Evolutionary conservation across 2,888 invertebrate species (phyloP), one percentile per base, ranked within the genome.

Genomic region (Sesia apiformis): DNA sequence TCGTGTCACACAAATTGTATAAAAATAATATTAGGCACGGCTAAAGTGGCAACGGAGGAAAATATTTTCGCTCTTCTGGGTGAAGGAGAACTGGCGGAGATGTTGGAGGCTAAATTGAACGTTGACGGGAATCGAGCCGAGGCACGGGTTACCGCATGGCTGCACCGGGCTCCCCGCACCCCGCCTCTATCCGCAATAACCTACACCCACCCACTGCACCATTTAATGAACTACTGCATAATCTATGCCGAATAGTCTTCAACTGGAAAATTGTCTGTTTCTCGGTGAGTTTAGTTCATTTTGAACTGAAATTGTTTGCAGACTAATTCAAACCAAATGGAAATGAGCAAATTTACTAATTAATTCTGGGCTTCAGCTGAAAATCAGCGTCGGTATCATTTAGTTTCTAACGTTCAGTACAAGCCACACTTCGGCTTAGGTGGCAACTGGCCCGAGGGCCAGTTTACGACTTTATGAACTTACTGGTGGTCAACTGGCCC

Each of bases 51-150:
- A 23, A 23, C 40, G 39, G 40, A 40, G 40, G 40, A 52, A 40
- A 40, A 40, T 41, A 52, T 38, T 40, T 41, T 39, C 38, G 40
- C 51, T 41, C 7, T 7, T 42, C 38, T 42, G 38, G n/a, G 7
- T 8, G 39, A 58, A 61, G 58, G 59, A 58, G 58, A 58, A 60
- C 60, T 57, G 63, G 61, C 57, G 58, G 53, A 60, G 54, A 60
- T 60, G 60, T 51, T 38, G 61, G 62, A 60, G 60, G 61, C 60
- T 67, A 72, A 76, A 76, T 76, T 70, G 73, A 68, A 75, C 68
- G 65, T 62, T 65, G 66, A 58, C 60, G 61, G 57, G 58, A 63
- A 62, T 59, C 60, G 61, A 61, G 56, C 58, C 59, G 56, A 49
- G 57, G 8, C 5, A 54, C 58, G 56, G 61, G 57, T 64, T 62